phyloP scores from a whole-genome alignment of 1,140 invertebrate species.

The Trialeurodes vaporariorum region DNA sequence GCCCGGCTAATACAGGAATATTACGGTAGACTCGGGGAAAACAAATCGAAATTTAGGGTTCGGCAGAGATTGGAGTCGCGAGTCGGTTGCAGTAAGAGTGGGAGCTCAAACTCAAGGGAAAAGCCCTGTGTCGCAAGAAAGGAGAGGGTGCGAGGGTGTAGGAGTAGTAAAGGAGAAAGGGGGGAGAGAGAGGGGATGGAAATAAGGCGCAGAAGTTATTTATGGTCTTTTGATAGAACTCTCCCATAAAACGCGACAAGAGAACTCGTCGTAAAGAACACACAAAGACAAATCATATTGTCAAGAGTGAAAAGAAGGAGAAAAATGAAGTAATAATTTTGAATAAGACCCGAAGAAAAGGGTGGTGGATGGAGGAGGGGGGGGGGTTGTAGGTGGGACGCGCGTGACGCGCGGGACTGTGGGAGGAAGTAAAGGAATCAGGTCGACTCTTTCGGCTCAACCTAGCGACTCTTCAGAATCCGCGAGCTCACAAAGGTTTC shows the following conservation, averaged over 20 bases:
- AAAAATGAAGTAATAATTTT: not conserved
- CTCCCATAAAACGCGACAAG: not conserved
- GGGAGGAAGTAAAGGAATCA: too few relatives aligned
- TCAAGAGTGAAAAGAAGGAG: not conserved
- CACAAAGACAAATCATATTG: conserved; percentile 1
- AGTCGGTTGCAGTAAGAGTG: too few relatives aligned
- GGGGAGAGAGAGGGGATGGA: not conserved
- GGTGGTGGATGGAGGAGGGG: too few relatives aligned
- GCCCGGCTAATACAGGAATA: not conserved
- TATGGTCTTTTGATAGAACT: not conserved
- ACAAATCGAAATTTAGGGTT: not conserved
- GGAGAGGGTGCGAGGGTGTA: not conserved
- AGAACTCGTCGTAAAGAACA: not conserved
- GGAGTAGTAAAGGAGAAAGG: too few relatives aligned
- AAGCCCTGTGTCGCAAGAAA: not conserved
- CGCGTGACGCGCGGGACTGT: too few relatives aligned
- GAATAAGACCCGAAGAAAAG: too few relatives aligned
- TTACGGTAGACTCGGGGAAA: not conserved
- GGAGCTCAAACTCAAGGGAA: not conserved
- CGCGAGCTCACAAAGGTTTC: too few relatives aligned
- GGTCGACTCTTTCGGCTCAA: too few relatives aligned
- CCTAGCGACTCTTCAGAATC: too few relatives aligned
- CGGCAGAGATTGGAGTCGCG: not conserved
- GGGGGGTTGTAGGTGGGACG: too few relatives aligned
- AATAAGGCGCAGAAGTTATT: not conserved